Base-by-base conservation (phyloP, 2,113 vertebrate genomes). In the Otis tarda region DNA sequence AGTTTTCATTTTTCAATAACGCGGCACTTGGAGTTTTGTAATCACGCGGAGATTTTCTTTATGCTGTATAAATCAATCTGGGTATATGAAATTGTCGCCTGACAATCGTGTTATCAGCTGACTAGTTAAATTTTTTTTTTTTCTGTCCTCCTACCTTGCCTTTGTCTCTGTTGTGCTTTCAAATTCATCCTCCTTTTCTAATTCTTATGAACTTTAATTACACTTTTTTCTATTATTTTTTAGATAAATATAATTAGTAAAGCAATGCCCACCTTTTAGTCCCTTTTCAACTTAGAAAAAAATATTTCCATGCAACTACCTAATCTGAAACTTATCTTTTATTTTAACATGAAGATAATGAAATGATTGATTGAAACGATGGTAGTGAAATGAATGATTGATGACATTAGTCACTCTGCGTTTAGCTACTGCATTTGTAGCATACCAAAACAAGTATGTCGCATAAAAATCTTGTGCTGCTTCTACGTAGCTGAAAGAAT, bases 361-460 rank as follows among this genome's bases (percentile, higher is more conserved):
- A 93, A 93, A 52, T 64, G 88, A 87, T 82, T 89, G 94, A 95
- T 83, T 56, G 79, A 83, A 88, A 87, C 71, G n/a, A 68, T 50
- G 75, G 63, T 45, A 74, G 56, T 56, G 63, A 83, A 80, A 61
- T 59, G 71, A 73, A 67, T 87, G 79, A 74, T 67, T 41, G 73
- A 77, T 90, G 83, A 17, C 35, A 27, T 75, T 59, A 92, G 49
- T 89, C 83, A 47, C 41, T 83, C 61, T 39, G 65, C 17, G 3
- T 90, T 90, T 86, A 84, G 83, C 73, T 59, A 2, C 53, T 75
- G 41, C 61, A 73, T 60, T 90, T 81, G n/a, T 73, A 92, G 83
- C 73, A 14, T 53, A 30, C 25, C 37, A 22, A 55, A 82, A 45
- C 39, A 21, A 14, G 17, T 8, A 6, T 24, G 52, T 37, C 75